Conservation (phyloP, 2,113 vertebrate genomes). For the Nesogale talazaci region DNA sequence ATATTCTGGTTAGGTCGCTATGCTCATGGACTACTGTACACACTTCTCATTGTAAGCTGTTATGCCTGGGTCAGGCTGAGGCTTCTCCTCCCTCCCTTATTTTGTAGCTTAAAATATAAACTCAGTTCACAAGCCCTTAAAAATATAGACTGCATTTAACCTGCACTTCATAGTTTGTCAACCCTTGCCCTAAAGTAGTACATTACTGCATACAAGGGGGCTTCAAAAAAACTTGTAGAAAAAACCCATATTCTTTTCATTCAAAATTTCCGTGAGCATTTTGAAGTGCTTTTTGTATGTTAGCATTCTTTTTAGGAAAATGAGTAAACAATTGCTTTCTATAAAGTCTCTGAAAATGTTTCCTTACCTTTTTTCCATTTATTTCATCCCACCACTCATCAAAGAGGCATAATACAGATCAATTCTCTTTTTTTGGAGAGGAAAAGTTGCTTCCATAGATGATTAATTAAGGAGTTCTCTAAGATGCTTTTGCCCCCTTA, state of each 20-base stretch:
- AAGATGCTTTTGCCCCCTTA: neutral
- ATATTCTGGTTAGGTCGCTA: no score
- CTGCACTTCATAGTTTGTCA: neutral
- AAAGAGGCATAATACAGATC: neutral
- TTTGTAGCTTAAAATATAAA: neutral
- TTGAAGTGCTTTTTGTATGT: neutral
- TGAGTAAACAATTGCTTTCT: neutral
- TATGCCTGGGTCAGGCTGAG: neutral
- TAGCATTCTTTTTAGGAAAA: neutral
- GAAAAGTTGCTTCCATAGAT: neutral
- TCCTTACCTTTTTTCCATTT: conserved; percentile 44
- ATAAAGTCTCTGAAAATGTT: neutral
- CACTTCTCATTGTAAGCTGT: neutral
- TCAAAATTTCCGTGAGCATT: no score
- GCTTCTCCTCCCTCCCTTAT: neutral
- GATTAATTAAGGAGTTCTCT: neutral
- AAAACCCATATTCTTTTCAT: no score
- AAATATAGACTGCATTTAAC: neutral
- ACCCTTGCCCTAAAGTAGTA: neutral
- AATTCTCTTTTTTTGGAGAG: neutral
- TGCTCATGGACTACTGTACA: neutral
- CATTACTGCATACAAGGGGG: neutral
- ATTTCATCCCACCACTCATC: neutral
- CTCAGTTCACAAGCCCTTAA: neutral
- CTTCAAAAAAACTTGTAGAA: no score